These are phyloP conservation scores for Lasiurus borealis DNA, from an alignment of 2,113 vertebrate species.

Conservation along the genomic window DNA sequence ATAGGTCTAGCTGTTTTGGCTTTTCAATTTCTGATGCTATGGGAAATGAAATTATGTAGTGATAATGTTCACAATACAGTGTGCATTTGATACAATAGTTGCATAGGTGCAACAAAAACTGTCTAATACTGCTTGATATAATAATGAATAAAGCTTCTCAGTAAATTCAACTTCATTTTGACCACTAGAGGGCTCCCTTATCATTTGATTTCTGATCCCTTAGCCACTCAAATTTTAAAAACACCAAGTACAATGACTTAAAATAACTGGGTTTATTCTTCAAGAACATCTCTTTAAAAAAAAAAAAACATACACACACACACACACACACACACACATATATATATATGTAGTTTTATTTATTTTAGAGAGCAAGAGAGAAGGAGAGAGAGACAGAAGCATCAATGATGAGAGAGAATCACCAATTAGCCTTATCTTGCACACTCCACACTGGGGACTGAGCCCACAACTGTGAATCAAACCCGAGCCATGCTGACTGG, in stretches of 20 bases:
- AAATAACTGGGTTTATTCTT: conserved; percentile 46
- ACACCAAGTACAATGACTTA: not conserved
- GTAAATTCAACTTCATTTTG: not conserved
- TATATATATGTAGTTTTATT: too few relatives aligned
- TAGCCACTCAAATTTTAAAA: conserved; percentile 7
- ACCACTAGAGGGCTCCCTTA: conserved; percentile 82
- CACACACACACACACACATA: too few relatives aligned
- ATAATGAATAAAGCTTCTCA: not conserved
- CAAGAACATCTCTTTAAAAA: not conserved
- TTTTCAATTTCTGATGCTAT: conserved; percentile 44
- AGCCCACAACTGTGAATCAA: too few relatives aligned
- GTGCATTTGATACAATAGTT: conserved; percentile 12
- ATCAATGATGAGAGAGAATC: too few relatives aligned
- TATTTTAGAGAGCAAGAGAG: too few relatives aligned
- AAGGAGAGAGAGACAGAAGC: too few relatives aligned
- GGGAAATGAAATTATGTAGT: not conserved
- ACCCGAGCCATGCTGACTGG: too few relatives aligned
- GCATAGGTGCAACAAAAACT: not conserved
- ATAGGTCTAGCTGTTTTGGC: not conserved
- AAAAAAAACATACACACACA: too few relatives aligned
- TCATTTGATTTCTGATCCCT: conserved; percentile 40
- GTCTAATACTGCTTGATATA: conserved; percentile 1
- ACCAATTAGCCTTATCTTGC: too few relatives aligned
- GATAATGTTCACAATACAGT: conserved; percentile 12
- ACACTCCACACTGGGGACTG: too few relatives aligned